These are phyloP conservation scores for Cephalopachus bancanus DNA, from an alignment of 2,797 vertebrate species.

Conservation along the genomic window DNA sequence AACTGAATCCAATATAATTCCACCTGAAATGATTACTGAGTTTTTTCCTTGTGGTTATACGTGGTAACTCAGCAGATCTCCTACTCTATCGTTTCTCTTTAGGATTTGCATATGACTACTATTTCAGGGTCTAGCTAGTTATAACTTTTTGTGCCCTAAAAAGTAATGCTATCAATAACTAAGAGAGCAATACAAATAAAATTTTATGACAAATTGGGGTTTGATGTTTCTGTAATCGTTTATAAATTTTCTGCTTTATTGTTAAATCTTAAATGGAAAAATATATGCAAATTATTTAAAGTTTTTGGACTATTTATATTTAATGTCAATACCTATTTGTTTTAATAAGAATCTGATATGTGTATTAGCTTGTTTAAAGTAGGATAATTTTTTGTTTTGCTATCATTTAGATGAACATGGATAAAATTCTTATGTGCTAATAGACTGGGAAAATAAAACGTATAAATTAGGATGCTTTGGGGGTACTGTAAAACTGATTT, in stretches of 20 bases:
- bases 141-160: background rate
- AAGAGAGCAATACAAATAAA: background rate
- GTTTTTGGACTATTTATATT: background rate
- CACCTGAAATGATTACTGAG: too few species aligned
- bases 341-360: background rate
- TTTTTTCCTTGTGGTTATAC: too few species aligned
- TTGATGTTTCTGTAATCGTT: constrained; percentile 22
- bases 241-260: constrained; percentile 36
- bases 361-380: constrained; percentile 49
- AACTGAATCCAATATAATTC: too few species aligned
- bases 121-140: background rate
- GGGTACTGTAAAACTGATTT: background rate
- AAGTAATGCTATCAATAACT: background rate
- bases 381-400: background rate
- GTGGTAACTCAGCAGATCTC: too few species aligned
- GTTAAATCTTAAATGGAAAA: background rate
- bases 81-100: too few species aligned
- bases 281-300: constrained; percentile 34
- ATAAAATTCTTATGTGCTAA: background rate
- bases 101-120: background rate
- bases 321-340: background rate
- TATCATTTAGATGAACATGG: background rate
- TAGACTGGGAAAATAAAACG: background rate
- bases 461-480: background rate
- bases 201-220: background rate